phyloP scores from a whole-genome alignment of 1,140 invertebrate genomes.

The Grapholita molesta region DNA sequence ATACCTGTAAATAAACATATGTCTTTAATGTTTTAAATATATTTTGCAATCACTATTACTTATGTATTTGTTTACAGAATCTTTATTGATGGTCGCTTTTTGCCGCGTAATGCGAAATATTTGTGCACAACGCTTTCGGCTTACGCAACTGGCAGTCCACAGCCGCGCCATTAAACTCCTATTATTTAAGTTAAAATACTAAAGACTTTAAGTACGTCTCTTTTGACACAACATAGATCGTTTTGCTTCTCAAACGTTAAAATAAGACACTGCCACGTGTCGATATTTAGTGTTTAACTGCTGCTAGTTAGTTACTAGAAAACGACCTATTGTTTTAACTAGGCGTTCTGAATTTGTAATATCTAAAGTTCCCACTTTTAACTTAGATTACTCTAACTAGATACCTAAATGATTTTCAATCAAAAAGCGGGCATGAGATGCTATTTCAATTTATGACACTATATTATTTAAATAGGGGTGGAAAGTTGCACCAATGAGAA shows the following conservation, averaged over 20 bases:
- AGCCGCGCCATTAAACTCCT: slow-evolving; percentile 36
- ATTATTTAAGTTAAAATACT: slow-evolving; percentile 40
- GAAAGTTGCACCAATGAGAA: too few species aligned
- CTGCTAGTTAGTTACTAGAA: background rate
- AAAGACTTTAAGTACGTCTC: background rate
- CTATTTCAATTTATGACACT: too few species aligned
- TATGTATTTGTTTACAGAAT: background rate
- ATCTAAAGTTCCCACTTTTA: background rate
- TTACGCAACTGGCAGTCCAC: slow-evolving; percentile 45
- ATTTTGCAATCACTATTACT: background rate
- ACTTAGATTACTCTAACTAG: background rate
- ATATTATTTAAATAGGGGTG: too few species aligned
- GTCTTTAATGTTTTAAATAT: background rate
- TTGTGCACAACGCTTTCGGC: slow-evolving; percentile 45
- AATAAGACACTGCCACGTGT: slow-evolving; percentile 18
- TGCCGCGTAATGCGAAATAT: slow-evolving; percentile 32
- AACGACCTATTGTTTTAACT: background rate
- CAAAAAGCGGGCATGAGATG: too few species aligned
- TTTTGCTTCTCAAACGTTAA: background rate
- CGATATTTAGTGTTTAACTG: background rate
- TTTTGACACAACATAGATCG: background rate
- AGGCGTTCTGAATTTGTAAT: background rate
- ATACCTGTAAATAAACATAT: too few species aligned
- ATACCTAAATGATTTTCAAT: background rate
- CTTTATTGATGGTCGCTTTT: background rate